phyloP scores from a whole-genome alignment of 2,113 vertebrate species.

The Poeciliopsis occidentalis region DNA sequence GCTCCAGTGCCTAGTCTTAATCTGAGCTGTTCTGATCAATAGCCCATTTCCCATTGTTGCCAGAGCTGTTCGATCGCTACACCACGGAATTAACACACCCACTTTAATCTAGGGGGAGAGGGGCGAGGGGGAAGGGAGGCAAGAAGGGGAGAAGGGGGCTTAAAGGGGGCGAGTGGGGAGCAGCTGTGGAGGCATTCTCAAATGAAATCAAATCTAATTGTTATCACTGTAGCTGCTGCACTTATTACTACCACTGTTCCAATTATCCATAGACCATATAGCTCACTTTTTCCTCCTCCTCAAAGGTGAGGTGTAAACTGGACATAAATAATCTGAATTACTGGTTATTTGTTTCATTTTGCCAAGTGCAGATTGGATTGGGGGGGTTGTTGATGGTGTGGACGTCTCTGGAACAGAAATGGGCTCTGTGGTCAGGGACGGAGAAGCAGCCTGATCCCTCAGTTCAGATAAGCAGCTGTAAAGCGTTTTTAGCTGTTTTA shows the following conservation, averaged over 20 bases:
- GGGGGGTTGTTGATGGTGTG: constrained; percentile 23
- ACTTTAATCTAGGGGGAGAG: constrained; percentile 96
- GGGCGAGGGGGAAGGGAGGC: constrained; percentile 61
- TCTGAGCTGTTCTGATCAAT: constrained; percentile 97
- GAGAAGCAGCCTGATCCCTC: constrained; percentile 50
- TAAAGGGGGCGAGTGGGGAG: constrained; percentile 76
- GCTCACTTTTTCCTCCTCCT: constrained; percentile 25
- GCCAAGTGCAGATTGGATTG: constrained; percentile 66
- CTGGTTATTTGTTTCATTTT: constrained; percentile 76
- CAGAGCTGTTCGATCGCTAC: constrained; percentile 97
- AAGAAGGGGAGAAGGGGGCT: constrained; percentile 63
- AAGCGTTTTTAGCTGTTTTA: constrained; percentile 2
- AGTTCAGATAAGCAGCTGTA: constrained; percentile 13
- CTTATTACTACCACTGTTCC: constrained; percentile 81
- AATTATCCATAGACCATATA: constrained; percentile 74
- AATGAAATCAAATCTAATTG: constrained; percentile 88
- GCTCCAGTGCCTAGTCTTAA: constrained; percentile 97
- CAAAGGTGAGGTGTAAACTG: constrained; percentile 60
- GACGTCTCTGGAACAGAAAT: constrained; percentile 37
- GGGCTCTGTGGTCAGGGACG: constrained; percentile 46
- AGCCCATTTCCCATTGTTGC: constrained; percentile 99
- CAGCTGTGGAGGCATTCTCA: constrained; percentile 86
- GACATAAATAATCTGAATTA: constrained; percentile 75
- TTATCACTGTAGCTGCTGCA: constrained; percentile 82
- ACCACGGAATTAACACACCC: constrained; percentile 96